phyloP scores from a whole-genome alignment of 2,888 invertebrate species.

The Hololepta plana region DNA sequence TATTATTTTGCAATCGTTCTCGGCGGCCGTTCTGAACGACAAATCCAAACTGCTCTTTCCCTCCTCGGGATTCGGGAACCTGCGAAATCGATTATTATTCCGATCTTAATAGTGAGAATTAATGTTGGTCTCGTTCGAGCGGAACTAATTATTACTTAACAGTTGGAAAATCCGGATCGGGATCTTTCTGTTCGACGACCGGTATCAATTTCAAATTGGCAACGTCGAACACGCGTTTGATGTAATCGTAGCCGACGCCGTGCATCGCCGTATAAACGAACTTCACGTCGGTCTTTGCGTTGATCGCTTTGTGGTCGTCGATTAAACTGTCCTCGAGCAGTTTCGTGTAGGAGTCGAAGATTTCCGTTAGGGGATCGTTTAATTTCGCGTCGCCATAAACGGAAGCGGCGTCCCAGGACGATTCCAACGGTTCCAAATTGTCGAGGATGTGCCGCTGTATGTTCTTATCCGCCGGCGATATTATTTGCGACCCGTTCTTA shows the following conservation, averaged over 20 bases:
- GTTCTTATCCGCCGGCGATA: conserved; percentile 74
- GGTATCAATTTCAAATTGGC: conserved; percentile 55
- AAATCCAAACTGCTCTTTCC: conserved; percentile 47
- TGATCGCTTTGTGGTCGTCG: conserved; percentile 33
- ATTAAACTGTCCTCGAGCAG: conserved; percentile 36
- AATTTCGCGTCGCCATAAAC: conserved; percentile 28
- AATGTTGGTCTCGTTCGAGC: neutral
- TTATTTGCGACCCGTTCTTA: conserved; percentile 88
- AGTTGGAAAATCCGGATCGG: conserved; percentile 94
- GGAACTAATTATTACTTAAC: conserved; percentile 41
- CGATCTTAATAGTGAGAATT: neutral
- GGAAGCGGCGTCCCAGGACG: conserved; percentile 57
- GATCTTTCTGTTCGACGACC: conserved; percentile 60
- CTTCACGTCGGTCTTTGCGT: conserved; percentile 35
- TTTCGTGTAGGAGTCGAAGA: conserved; percentile 47
- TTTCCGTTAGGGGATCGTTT: conserved; percentile 54
- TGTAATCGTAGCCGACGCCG: conserved; percentile 77
- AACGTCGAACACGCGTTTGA: conserved; percentile 53
- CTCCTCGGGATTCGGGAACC: conserved; percentile 97
- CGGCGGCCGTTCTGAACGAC: conserved; percentile 56
- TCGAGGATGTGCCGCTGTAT: conserved; percentile 63
- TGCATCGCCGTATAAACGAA: conserved; percentile 96
- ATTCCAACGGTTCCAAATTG: conserved; percentile 55
- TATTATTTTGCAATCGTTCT: conserved; percentile 49
- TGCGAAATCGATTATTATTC: conserved; percentile 11